A percentile compares a stretch with the other conserved stretches of the same genome.
phyloP scores from a whole-genome alignment of 2,113 vertebrate genomes.

The Epinephelus moara region DNA sequence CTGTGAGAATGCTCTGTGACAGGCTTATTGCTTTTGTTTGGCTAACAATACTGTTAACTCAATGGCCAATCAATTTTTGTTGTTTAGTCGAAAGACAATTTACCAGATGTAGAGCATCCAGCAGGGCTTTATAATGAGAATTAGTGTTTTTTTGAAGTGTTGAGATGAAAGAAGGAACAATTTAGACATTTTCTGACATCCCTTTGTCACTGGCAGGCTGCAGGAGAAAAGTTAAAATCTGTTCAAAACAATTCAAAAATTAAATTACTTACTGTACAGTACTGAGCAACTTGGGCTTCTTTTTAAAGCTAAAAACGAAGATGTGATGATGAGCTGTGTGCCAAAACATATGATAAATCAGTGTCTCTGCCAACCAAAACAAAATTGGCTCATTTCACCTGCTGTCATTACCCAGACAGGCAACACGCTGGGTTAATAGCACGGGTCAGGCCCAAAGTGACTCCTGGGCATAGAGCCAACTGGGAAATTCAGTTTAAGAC shows the following conservation, averaged over 20 bases:
- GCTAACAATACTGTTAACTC: conserved; percentile 29
- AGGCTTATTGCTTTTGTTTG: conserved; percentile 30
- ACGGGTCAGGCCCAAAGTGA: conserved; percentile 52
- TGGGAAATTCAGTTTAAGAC: conserved; percentile 16
- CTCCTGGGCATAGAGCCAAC: conserved; percentile 48
- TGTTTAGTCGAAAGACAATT: conserved; percentile 27
- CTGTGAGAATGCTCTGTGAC: conserved; percentile 15
- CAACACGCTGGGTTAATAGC: conserved; percentile 53
- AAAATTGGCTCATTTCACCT: conserved; percentile 50
- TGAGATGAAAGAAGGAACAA: conserved; percentile 10
- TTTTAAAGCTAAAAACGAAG: conserved; percentile 7
- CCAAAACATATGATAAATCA: conserved; percentile 2
- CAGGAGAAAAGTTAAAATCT: neutral
- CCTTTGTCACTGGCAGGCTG: neutral
- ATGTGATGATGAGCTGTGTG: neutral
- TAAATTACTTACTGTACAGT: too few species aligned
- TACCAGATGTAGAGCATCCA: neutral
- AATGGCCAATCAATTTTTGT: conserved; percentile 21
- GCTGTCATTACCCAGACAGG: conserved; percentile 3
- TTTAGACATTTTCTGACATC: neutral
- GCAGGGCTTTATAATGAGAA: neutral
- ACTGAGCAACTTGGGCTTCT: neutral
- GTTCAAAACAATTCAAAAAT: conserved; percentile 12
- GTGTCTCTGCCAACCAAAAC: conserved; percentile 33
- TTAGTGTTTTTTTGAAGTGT: neutral